These are phyloP conservation scores for Beroe forskalii DNA, from an alignment of 37 sponge, comb jelly and placozoan genomes.

Conservation along the genomic window DNA sequence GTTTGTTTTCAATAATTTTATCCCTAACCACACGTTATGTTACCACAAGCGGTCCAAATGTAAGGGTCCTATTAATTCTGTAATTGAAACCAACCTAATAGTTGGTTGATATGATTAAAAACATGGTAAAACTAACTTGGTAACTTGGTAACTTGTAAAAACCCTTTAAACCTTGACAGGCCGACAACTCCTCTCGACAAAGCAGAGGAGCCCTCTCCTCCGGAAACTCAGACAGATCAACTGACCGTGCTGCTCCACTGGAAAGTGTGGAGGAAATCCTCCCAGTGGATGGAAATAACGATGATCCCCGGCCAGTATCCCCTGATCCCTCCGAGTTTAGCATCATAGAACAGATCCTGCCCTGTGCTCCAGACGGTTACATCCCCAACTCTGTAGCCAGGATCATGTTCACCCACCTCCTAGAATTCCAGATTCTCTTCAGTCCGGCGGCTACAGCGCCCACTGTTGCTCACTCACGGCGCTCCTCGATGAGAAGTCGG, in stretches of 20 bases:
- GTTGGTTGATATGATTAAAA: too few relatives aligned
- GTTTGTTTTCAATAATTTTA: too few relatives aligned
- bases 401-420: slow-evolving; percentile 28
- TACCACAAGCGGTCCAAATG: too few relatives aligned
- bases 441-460: neutral
- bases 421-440: neutral
- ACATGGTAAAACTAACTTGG: too few relatives aligned
- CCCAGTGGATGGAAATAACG: neutral
- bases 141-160: too few relatives aligned
- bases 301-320: neutral
- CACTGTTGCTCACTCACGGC: too few relatives aligned
- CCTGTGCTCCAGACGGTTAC: slow-evolving; percentile 21
- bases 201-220: neutral
- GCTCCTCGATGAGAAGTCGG: neutral
- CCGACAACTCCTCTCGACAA: neutral
- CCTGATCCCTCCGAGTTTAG: neutral
- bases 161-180: too few relatives aligned
- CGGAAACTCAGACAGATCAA: neutral
- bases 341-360: slow-evolving; percentile 4
- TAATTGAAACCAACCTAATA: too few relatives aligned
- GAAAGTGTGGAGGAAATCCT: neutral
- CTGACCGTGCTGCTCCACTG: neutral
- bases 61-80: too few relatives aligned
- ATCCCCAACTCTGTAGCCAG: slow-evolving; percentile 51
- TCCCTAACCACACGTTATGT: too few relatives aligned